phyloP scores from a whole-genome alignment of 1,140 invertebrate species.

The Solen grandis region DNA sequence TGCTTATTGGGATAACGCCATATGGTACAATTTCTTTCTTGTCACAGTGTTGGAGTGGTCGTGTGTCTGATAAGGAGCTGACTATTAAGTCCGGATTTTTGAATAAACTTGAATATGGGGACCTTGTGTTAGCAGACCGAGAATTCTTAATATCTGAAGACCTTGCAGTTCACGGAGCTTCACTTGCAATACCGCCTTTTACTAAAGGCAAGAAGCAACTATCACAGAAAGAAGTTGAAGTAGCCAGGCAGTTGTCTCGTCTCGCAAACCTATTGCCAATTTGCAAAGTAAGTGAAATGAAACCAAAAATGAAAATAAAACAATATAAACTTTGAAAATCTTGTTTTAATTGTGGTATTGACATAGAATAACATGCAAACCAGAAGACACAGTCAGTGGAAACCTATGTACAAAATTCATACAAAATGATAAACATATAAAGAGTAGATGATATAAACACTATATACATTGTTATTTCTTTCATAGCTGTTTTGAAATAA shows the following conservation, averaged over 20 bases:
- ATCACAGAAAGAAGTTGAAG: background rate
- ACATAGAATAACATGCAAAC: too few species aligned
- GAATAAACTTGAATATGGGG: too few species aligned
- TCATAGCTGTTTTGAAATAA: too few species aligned
- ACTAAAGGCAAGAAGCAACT: background rate
- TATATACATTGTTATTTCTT: too few species aligned
- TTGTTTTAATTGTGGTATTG: too few species aligned
- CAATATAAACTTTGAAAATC: too few species aligned
- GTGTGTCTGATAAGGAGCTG: constrained; percentile 46
- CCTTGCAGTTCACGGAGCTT: background rate
- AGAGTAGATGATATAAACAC: too few species aligned
- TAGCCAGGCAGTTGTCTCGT: background rate
- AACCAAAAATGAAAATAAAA: too few species aligned
- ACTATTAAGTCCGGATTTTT: constrained; percentile 49
- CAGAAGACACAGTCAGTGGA: too few species aligned
- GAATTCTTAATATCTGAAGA: constrained; percentile 40
- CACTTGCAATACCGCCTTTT: background rate
- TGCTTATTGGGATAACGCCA: constrained; percentile 57
- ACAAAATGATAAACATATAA: too few species aligned
- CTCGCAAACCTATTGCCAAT: background rate
- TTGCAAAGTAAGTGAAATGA: too few species aligned
- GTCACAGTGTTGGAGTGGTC: constrained; percentile 55
- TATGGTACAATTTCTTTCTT: constrained; percentile 46
- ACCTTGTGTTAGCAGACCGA: constrained; percentile 45
- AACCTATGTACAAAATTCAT: too few species aligned